Evolutionary conservation across 2,888 invertebrate genomes (phyloP), one percentile per base, ranked within the genome.

Genomic region (Desoria tigrina): DNA sequence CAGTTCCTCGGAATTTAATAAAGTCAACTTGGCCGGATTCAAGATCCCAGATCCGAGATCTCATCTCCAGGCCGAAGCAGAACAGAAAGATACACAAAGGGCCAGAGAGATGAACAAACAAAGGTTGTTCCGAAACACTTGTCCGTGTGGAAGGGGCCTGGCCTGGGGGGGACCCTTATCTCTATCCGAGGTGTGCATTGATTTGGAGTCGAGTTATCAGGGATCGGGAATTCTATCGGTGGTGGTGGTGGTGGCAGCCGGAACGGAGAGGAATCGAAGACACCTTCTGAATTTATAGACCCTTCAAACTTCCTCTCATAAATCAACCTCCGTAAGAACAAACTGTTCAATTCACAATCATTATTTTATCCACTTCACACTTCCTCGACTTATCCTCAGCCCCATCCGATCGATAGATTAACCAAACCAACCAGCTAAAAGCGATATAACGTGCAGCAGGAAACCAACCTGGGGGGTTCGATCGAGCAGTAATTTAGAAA

Each of bases 311-410:
- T 45, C 6, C 21, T 21, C 16, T 21, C 21, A 45, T 45, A 45
- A 45, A 45, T 45, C 45, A 45, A 45, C 45, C 45, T 45, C 11
- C 32, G 32, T 45, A 45, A 16, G 45, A 45, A 45, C 45, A 45
- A 45, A 45, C 45, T 45, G 45, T 45, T 45, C 45, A 45, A 45
- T 45, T 45, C 45, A 45, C 45, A 45, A 45, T 45, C 45, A 45
- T 45, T 45, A 45, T 45, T 45, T 45, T 45, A 45, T 45, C 45
- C 45, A 45, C 45, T 45, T 45, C 45, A 45, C 45, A 45, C 45
- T 45, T 45, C 45, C 45, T 21, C 45, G 9, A 45, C 16, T 45
- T 45, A 45, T 45, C 45, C 45, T 45, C 45, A 16, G 45, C 45
- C 45, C 45, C 16, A 21, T 45, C 45, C 45, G 21, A 45, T 45